Base-by-base conservation (phyloP, 2,888 invertebrate species). In the Scaptodrosophila latifasciaeformis region DNA sequence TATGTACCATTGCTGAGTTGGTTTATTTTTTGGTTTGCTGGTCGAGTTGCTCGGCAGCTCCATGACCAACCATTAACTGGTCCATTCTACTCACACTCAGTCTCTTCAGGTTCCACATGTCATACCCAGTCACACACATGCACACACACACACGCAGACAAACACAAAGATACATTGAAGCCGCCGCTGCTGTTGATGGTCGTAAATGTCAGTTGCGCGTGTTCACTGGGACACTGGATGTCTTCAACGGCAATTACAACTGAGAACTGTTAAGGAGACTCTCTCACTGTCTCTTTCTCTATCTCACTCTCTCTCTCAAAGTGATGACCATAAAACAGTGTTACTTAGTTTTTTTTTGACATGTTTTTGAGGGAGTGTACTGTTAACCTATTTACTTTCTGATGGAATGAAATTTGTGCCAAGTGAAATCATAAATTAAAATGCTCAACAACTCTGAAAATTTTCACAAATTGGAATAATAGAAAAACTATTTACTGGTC, bases 201-300 rank as follows among this genome's bases (percentile, higher is more conserved):
- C 76, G 83, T 83, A 82, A 76, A 82, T 84, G 83, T 84, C 82
- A 80, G 62, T 46, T 52, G 60, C 67, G 65, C 63, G 70, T 77
- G 70, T 70, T 74, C 49, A 49, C 45, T 57, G 21, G 67, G 69
- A 70, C 78, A 76, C 62, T 77, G 62, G 70, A 82, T 82, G 81
- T 82, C 78, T 82, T 82, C 80, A 74, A 69, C 67, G 74, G 80
- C 78, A 83, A 84, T 81, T 82, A 83, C 71, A 75, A 60, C 7
- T 24, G 24, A 7, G 24, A 24, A 24, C 24, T 24, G 24, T n/a
- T n/a, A 24, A 24, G 24, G 24, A n/a, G n/a, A n/a, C n/a, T n/a
- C n/a, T n/a, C n/a, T n/a, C n/a, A n/a, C n/a, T n/a, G n/a, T n/a
- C n/a, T n/a, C n/a, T n/a, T n/a, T n/a, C n/a, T n/a, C n/a, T n/a